Evolutionary conservation across 2,113 vertebrate species (phyloP).

Genomic region (Isurus oxyrinchus): DNA sequence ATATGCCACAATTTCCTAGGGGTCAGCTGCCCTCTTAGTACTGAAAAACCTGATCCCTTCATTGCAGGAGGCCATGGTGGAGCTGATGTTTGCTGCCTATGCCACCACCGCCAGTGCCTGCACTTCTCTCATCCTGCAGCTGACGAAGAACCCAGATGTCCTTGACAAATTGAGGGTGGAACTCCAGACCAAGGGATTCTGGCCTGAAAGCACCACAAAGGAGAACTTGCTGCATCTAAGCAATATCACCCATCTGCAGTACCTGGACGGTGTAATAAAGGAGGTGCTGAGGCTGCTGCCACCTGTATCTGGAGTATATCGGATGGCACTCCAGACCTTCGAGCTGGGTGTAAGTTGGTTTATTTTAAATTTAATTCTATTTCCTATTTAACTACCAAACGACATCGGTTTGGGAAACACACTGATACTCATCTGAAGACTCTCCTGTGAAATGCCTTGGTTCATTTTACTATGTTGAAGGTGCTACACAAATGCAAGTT

Average conservation of each 20-base stretch:
- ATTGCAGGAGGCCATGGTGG: conserved; percentile 5
- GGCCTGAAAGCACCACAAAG: not conserved
- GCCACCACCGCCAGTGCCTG: not conserved
- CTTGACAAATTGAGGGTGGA: not conserved
- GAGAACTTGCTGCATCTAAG: not conserved
- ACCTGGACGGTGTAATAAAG: conserved; percentile 37
- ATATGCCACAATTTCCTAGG: not conserved
- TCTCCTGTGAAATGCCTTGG: not conserved
- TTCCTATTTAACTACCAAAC: not conserved
- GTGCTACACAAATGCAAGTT: not conserved
- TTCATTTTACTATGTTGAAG: not conserved
- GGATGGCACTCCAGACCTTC: conserved; percentile 37
- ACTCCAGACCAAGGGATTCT: not conserved
- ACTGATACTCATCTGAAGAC: not conserved
- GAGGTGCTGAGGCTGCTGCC: conserved; percentile 37
- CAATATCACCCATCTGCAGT: not conserved
- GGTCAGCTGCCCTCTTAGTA: not conserved
- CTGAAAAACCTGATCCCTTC: not conserved
- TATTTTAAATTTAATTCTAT: not conserved
- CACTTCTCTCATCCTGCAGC: conserved; percentile 12
- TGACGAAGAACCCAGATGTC: not conserved
- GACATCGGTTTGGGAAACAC: not conserved
- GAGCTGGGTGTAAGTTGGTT: conserved; percentile 32
- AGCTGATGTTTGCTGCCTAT: conserved; percentile 2
- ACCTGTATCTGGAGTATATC: conserved; percentile 37